These are phyloP conservation scores for Zootermopsis nevadensis DNA, from an alignment of 2,888 invertebrate genomes.

Conservation along the genomic window DNA sequence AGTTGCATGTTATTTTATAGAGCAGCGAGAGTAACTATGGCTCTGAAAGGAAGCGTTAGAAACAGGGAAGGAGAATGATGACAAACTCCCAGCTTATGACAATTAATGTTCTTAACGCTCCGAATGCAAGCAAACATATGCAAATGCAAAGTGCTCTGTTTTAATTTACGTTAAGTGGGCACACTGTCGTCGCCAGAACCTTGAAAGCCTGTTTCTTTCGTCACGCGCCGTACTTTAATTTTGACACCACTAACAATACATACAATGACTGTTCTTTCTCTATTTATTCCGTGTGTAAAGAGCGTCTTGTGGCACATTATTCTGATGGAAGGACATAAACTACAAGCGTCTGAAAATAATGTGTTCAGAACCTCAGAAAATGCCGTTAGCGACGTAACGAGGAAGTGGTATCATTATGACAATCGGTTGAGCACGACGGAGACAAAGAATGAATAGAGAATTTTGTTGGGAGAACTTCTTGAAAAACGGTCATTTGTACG, in stretches of 20 bases:
- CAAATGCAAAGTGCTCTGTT: neutral
- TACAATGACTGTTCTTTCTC: neutral
- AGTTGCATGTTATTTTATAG: neutral
- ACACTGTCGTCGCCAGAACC: neutral
- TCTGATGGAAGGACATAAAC: too few relatives aligned
- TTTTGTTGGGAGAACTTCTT: too few relatives aligned
- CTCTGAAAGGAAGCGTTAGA: neutral
- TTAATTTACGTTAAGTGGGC: neutral
- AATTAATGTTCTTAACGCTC: constrained; percentile 3
- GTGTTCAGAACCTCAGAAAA: too few relatives aligned
- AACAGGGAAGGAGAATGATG: neutral
- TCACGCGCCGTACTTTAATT: neutral
- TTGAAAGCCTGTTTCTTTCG: neutral
- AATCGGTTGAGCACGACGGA: too few relatives aligned
- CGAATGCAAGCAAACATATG: neutral
- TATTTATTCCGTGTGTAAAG: neutral
- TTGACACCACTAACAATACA: neutral
- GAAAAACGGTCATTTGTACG: too few relatives aligned
- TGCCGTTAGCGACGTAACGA: too few relatives aligned
- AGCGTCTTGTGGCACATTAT: neutral
- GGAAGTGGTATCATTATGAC: too few relatives aligned
- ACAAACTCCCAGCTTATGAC: neutral
- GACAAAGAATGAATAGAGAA: too few relatives aligned
- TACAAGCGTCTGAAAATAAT: too few relatives aligned
- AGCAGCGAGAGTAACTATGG: neutral